Percentiles rank a stretch among this genome's conserved stretches.
Evolutionary conservation across 2,113 vertebrate genomes (phyloP).

Genomic region (Dolichotis patagonum): DNA sequence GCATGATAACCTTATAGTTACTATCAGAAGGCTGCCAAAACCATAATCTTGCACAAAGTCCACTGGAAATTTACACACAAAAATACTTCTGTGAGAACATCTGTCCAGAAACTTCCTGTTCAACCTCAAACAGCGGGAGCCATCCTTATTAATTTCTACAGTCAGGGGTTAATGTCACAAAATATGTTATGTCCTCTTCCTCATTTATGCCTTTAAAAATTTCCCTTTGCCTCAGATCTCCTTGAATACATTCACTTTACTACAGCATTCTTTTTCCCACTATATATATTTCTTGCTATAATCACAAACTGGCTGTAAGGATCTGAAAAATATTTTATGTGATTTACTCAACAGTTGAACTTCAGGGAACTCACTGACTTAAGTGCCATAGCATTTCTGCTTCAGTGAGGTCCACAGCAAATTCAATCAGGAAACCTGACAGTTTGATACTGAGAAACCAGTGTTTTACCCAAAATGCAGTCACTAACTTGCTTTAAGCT

Average conservation of each 20-base stretch:
- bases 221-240: not conserved
- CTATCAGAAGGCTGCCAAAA: not conserved
- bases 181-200: not conserved
- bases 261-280: not conserved
- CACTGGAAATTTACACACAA: not conserved
- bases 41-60: not conserved
- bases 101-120: not conserved
- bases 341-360: conserved; percentile 75
- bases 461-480: conserved; percentile 8
- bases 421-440: conserved; percentile 13
- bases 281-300: conserved; percentile 79
- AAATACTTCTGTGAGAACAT: not conserved
- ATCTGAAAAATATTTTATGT: conserved; percentile 74
- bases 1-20: not conserved
- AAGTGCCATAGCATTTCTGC: conserved; percentile 82
- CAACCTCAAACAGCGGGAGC: not conserved
- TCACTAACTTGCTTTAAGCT: not conserved
- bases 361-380: conserved; percentile 64
- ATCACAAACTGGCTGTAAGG: conserved; percentile 76
- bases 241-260: not conserved
- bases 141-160: not conserved
- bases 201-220: not conserved
- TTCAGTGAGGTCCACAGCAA: conserved; percentile 54
- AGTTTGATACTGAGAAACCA: not conserved
- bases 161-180: not conserved